Percentiles rank a stretch among this genome's conserved stretches.
phyloP scores from a whole-genome alignment of 2,888 invertebrate species.

The Heliconius aoede region DNA sequence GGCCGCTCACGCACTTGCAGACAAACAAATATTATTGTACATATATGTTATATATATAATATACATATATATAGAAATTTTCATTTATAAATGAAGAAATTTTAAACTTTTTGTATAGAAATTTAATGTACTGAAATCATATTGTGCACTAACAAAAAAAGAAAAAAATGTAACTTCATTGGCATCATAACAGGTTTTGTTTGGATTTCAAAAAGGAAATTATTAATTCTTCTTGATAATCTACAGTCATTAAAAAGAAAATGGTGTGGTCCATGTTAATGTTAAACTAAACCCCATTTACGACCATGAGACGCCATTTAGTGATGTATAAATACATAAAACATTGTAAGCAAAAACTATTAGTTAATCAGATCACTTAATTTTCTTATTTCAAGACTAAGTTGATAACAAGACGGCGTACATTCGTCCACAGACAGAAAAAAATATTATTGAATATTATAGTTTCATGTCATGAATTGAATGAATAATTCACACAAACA shows the following conservation, averaged over 20 bases:
- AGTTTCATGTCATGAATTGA: no score
- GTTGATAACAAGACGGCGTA: background rate
- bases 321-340: no score
- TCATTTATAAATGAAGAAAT: background rate
- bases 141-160: constrained; percentile 3
- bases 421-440: background rate
- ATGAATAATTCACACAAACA: background rate
- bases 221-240: background rate
- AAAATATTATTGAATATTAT: background rate
- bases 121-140: background rate
- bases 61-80: background rate
- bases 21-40: background rate
- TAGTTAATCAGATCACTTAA: background rate
- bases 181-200: background rate
- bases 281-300: background rate
- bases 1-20: constrained; percentile 63
- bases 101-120: background rate
- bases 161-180: background rate
- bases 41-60: constrained; percentile 1
- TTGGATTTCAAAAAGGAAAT: no score
- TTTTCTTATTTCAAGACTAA: background rate
- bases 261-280: background rate
- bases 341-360: background rate
- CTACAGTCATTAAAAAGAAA: background rate
- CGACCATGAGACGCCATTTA: background rate